Evolutionary conservation across 2,113 vertebrate species (phyloP), one percentile per base, ranked within the genome.

Genomic region (Engraulis encrasicolus): DNA sequence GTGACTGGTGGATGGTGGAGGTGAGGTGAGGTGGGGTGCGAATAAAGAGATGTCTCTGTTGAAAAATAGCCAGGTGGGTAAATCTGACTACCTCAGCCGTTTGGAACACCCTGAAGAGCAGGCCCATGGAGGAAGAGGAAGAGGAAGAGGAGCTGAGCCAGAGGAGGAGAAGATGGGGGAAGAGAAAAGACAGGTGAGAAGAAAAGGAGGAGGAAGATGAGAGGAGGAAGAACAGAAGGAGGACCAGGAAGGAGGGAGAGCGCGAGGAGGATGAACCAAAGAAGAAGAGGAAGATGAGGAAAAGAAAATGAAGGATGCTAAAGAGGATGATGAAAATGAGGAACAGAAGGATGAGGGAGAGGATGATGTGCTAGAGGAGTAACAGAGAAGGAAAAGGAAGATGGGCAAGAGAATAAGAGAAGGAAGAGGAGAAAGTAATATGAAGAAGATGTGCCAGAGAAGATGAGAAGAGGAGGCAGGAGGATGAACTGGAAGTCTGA

Each of bases 1-100:
- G 27, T 9, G n/a, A 45, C 4, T 71, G 23, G 9, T 31, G 27
- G 61, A n/a, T 1, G 61, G 61, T 34, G 12, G 61, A 2, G 61
- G 61, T 11, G 61, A n/a, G n/a, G n/a, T n/a, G n/a, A n/a, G n/a
- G 31, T 12, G 66, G 27, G 27, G 83, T 86, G 38, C 82, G 89
- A 90, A 93, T 92, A 91, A 89, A 91, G 88, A 93, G 89, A 90
- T 54, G 83, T 88, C 90, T 89, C 71, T 85, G 88, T 92, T 94
- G 93, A 94, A 93, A 92, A 94, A 94, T 93, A 91, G 91, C 92
- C 91, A 91, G 90, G 92, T 90, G 81, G 87, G 79, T 78, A 85
- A 92, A 92, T 92, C 89, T 91, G 91, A 94, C 91, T 90, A 91
- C 88, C 92, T 95, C 93, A 93, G 93, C 94, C 88, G 86, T 93